These are phyloP conservation scores for Lampris incognitus DNA, from an alignment of 2,113 vertebrate species.

Conservation along the genomic window DNA sequence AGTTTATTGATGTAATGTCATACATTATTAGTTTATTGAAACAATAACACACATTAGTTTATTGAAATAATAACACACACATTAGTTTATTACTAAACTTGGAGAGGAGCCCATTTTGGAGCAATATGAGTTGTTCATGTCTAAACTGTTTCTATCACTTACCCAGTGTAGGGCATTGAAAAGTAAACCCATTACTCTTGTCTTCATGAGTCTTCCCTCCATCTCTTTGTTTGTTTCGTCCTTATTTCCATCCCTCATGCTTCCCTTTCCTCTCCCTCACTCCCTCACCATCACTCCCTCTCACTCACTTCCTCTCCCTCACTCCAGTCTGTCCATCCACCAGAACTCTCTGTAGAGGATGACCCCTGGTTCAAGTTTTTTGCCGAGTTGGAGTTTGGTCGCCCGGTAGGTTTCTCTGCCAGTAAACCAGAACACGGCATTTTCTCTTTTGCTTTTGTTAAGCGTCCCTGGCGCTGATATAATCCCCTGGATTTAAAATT, in stretches of 20 bases:
- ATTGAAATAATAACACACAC: no score
- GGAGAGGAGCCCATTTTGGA: no score
- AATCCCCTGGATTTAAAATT: no score
- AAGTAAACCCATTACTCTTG: no score
- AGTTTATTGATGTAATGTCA: no score
- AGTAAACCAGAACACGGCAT: neutral
- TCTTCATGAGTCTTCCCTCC: neutral
- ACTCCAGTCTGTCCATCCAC: neutral
- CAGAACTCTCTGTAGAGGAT: conserved; percentile 95
- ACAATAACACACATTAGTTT: no score
- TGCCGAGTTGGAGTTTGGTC: conserved; percentile 13
- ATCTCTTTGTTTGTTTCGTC: neutral
- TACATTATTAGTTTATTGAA: no score
- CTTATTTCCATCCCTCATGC: neutral
- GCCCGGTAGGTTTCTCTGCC: conserved; percentile 6
- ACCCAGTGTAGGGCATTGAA: no score
- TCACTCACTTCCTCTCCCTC: conserved; percentile 32
- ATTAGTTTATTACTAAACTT: no score
- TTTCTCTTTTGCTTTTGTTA: neutral
- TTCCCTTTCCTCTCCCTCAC: conserved; percentile 31
- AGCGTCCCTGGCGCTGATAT: no score
- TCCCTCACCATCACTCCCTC: conserved; percentile 54
- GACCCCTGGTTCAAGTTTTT: conserved; percentile 84
- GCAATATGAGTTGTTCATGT: no score
- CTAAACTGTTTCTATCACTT: no score